A percentile compares a stretch with the other conserved stretches of the same genome.
These are phyloP conservation scores for Cantharis rustica DNA, from an alignment of 2,888 invertebrate species.

Conservation along the genomic window DNA sequence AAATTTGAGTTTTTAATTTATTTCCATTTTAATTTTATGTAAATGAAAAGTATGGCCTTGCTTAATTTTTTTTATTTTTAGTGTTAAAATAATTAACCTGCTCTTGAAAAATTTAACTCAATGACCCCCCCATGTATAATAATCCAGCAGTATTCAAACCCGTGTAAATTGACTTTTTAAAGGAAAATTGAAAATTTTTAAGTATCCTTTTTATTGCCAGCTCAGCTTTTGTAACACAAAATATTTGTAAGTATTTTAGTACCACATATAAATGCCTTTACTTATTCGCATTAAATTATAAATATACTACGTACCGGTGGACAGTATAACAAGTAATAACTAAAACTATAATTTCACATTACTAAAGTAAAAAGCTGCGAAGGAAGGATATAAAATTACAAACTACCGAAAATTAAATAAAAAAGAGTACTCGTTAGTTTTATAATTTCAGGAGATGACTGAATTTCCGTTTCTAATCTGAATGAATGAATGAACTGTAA, in stretches of 20 bases:
- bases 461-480: constrained; percentile 25
- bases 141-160: not conserved
- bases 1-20: no score
- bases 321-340: not conserved
- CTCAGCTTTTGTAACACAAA: no score
- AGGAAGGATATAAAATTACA: not conserved
- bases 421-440: constrained; percentile 17
- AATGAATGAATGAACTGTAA: constrained; percentile 28
- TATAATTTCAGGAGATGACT: constrained; percentile 26
- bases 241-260: not conserved
- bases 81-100: not conserved
- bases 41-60: no score
- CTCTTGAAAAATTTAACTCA: not conserved
- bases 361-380: not conserved
- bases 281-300: not conserved
- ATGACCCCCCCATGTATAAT: not conserved
- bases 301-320: not conserved
- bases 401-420: constrained; percentile 6
- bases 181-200: not conserved
- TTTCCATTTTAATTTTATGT: no score
- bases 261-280: not conserved
- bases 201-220: not conserved
- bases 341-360: not conserved
- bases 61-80: not conserved
- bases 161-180: not conserved